phyloP scores from a whole-genome alignment of 92 coral and sea anemone genomes.

The Actinernus sp. region DNA sequence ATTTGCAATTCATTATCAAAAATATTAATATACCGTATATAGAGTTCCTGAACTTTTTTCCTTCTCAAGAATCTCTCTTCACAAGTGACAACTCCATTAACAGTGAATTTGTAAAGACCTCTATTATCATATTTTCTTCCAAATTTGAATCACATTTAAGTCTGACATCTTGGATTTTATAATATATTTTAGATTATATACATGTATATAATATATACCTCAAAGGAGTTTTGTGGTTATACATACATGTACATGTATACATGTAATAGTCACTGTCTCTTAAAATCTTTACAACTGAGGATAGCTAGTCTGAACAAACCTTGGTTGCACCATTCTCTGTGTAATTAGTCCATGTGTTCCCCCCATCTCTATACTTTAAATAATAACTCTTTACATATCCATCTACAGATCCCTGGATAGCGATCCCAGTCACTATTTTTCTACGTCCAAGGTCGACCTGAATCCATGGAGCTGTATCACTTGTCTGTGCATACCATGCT shows the following conservation, averaged over 20 bases:
- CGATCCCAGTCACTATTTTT: conserved; percentile 53
- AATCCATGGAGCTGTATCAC: conserved; percentile 56
- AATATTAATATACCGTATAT: too few species aligned
- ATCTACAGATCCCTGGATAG: conserved; percentile 70
- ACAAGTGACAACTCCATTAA: too few species aligned
- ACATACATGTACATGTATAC: too few species aligned
- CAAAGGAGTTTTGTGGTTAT: too few species aligned
- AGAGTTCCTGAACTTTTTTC: too few species aligned
- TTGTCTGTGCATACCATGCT: conserved; percentile 59
- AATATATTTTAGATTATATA: too few species aligned
- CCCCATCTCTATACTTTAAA: conserved; percentile 44
- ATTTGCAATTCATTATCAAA: too few species aligned
- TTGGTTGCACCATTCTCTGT: conserved; percentile 45
- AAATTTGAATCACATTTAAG: background rate
- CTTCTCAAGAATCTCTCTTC: too few species aligned
- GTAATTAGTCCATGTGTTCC: conserved; percentile 46
- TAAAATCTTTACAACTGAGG: too few species aligned
- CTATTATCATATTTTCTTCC: background rate
- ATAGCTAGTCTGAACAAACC: conserved; percentile 19
- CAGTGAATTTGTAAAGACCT: background rate
- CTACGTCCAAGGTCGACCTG: conserved; percentile 56
- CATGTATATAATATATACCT: too few species aligned
- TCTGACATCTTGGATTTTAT: too few species aligned
- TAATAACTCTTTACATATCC: conserved; percentile 45
- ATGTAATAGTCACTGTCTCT: too few species aligned